These are phyloP conservation scores for Galemys pyrenaicus DNA, from an alignment of 2,113 vertebrate species.

Conservation along the genomic window DNA sequence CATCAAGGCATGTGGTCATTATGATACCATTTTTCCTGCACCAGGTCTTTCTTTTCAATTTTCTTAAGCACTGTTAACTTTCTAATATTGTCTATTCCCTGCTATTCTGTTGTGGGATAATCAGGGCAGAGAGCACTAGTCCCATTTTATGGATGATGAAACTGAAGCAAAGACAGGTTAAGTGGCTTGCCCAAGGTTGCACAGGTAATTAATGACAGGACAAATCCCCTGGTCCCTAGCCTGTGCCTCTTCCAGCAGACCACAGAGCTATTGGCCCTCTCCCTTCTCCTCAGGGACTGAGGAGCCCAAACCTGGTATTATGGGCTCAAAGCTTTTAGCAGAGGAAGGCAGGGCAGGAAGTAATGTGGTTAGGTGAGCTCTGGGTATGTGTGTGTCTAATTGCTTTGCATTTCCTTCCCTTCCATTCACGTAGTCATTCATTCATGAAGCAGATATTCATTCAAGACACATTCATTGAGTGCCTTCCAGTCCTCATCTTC, in stretches of 20 bases:
- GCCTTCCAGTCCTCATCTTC: neutral
- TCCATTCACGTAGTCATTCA: conserved; percentile 65
- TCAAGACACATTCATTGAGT: conserved; percentile 12
- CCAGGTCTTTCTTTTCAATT: neutral
- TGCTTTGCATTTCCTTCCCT: conserved; percentile 62
- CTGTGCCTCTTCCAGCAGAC: conserved; percentile 27
- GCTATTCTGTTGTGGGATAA: neutral
- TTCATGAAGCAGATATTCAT: conserved; percentile 60
- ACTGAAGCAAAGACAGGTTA: conserved; percentile 31
- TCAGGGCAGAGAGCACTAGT: neutral
- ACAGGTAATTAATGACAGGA: conserved; percentile 58
- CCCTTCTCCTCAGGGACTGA: neutral
- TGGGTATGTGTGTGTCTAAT: conserved; percentile 61
- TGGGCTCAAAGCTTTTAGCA: conserved; percentile 70
- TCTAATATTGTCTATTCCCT: neutral
- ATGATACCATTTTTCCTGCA: neutral
- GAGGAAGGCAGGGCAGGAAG: conserved; percentile 68
- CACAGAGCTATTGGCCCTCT: conserved; percentile 30
- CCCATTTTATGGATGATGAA: neutral
- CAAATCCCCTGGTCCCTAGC: neutral
- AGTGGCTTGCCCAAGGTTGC: conserved; percentile 7
- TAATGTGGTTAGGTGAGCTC: conserved; percentile 64
- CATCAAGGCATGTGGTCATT: too few relatives aligned
- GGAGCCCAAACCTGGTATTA: conserved; percentile 46
- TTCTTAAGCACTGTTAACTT: neutral